phyloP scores from a whole-genome alignment of 2,113 vertebrate genomes.

The Platysteira castanea region DNA sequence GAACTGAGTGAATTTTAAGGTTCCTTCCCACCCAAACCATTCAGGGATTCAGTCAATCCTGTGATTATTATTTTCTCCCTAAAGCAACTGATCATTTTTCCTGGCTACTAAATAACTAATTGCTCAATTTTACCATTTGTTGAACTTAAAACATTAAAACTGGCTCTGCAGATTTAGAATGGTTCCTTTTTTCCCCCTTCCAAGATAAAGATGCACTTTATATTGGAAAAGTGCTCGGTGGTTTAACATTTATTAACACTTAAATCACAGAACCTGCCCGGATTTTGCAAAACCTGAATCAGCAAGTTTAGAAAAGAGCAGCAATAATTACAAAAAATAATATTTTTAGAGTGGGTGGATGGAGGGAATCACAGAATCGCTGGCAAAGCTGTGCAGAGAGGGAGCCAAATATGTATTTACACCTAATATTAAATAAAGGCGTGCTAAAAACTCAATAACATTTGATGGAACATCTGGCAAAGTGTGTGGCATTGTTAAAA shows the following conservation, averaged over 20 bases:
- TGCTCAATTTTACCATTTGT: neutral
- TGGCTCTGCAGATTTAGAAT: neutral
- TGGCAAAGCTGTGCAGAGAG: neutral
- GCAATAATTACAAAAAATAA: neutral
- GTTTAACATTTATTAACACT: neutral
- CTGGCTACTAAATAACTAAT: neutral
- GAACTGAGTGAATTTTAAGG: neutral
- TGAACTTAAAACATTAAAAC: neutral
- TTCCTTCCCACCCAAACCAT: neutral
- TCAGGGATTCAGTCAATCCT: neutral
- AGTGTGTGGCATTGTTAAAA: neutral
- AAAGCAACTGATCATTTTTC: neutral
- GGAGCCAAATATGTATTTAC: neutral
- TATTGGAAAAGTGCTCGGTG: neutral
- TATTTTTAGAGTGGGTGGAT: neutral
- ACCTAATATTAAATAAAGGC: neutral
- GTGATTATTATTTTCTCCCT: neutral
- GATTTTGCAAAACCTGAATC: neutral
- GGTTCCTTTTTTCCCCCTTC: neutral
- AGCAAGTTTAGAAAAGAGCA: neutral
- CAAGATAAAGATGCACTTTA: neutral
- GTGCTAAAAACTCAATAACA: neutral
- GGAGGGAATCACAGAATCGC: neutral
- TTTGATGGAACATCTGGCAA: constrained; percentile 9
- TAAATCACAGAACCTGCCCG: neutral